A percentile compares a stretch with the other conserved stretches of the same genome.
These are phyloP conservation scores for Hippoglossus stenolepis DNA, from an alignment of 2,113 vertebrate species.

Conservation along the genomic window DNA sequence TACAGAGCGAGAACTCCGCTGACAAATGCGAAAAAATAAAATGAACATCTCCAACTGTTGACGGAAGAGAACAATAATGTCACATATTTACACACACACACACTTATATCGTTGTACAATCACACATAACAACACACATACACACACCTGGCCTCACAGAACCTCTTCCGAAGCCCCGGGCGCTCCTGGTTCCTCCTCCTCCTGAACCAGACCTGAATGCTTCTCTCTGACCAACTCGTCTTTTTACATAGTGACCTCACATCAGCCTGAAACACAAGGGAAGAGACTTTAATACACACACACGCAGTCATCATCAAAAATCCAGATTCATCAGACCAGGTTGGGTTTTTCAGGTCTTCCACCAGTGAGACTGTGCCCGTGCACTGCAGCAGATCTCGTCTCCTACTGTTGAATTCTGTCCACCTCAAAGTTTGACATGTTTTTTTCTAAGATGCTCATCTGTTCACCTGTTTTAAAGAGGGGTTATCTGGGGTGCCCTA, in stretches of 20 bases:
- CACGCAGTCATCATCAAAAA: not conserved
- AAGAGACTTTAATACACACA: not conserved
- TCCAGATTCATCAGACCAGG: too few relatives aligned
- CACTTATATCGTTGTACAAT: not conserved
- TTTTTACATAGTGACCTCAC: constrained; percentile 74
- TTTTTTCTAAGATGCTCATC: too few relatives aligned
- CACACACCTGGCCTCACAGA: constrained; percentile 70
- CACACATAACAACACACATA: not conserved
- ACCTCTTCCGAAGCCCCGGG: constrained; percentile 69
- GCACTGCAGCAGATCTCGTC: too few relatives aligned
- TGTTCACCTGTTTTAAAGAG: too few relatives aligned
- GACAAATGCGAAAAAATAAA: constrained; percentile 87
- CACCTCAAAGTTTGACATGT: too few relatives aligned
- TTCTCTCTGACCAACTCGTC: constrained; percentile 68
- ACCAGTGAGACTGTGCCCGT: too few relatives aligned
- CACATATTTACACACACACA: constrained; percentile 18
- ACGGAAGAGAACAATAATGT: constrained; percentile 26
- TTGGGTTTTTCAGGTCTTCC: too few relatives aligned
- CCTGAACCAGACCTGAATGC: constrained; percentile 74
- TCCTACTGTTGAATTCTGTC: too few relatives aligned
- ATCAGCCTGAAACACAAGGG: constrained; percentile 47
- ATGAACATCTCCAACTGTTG: constrained; percentile 92
- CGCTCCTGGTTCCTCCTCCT: constrained; percentile 73
- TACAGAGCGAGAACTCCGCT: constrained; percentile 88
- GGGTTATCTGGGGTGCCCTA: too few relatives aligned